A percentile compares a stretch with the other conserved stretches of the same genome.
These are phyloP conservation scores for Hyperoplus immaculatus DNA, from an alignment of 2,797 vertebrate species.

Conservation along the genomic window DNA sequence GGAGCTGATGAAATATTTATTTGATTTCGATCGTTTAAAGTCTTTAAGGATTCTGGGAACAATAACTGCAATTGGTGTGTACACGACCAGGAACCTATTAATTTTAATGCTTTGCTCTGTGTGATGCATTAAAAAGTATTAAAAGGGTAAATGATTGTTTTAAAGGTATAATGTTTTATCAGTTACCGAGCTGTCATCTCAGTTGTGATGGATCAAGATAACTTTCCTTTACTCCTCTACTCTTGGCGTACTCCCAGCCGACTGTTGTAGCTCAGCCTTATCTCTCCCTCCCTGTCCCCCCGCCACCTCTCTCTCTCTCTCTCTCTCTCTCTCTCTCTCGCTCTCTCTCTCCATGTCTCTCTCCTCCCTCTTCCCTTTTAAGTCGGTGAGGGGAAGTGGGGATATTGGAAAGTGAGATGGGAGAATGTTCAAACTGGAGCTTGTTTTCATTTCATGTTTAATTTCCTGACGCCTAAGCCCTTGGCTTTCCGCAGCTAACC, in stretches of 20 bases:
- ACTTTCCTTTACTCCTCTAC: slow-evolving; percentile 30
- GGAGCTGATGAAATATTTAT: background rate
- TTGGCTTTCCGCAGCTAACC: slow-evolving; percentile 92
- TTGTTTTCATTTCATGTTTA: slow-evolving; percentile 99
- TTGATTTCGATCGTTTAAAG: background rate
- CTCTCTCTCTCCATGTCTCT: slow-evolving; percentile 58
- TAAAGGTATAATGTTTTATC: slow-evolving; percentile 37
- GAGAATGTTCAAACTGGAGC: slow-evolving; percentile 91
- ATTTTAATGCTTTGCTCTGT: background rate
- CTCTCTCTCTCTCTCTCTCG: slow-evolving; percentile 21
- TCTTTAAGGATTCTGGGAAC: background rate
- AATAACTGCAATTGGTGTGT: background rate
- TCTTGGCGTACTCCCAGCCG: slow-evolving; percentile 46
- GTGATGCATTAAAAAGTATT: background rate
- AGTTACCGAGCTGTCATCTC: slow-evolving; percentile 22
- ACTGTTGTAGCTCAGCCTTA: slow-evolving; percentile 46
- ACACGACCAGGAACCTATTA: background rate
- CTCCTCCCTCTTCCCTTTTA: slow-evolving; percentile 79
- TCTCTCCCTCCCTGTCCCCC: slow-evolving; percentile 31
- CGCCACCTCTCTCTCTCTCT: slow-evolving; percentile 1
- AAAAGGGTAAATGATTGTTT: slow-evolving; percentile 14
- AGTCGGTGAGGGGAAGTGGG: slow-evolving; percentile 86
- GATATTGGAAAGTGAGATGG: slow-evolving; percentile 94
- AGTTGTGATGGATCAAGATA: slow-evolving; percentile 56
- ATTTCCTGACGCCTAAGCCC: slow-evolving; percentile 99